Conservation (phyloP, 2,888 invertebrate genomes). For the Anaspis maculata region DNA sequence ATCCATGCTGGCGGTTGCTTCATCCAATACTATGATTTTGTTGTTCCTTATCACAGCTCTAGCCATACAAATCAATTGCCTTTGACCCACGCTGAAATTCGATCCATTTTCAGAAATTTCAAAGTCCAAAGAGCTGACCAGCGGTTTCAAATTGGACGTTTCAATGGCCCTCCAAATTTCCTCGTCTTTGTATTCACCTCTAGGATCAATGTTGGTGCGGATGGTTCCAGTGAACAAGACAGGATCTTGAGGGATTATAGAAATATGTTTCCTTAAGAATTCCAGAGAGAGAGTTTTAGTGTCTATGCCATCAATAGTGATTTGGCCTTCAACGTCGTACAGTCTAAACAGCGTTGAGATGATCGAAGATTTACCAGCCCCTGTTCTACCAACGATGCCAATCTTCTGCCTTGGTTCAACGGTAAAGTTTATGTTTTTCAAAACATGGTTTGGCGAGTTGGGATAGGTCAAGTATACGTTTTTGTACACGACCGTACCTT, state of each 20-base stretch:
- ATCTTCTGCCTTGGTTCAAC: conserved; percentile 62
- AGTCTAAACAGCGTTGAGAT: conserved; percentile 73
- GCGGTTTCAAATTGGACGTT: conserved; percentile 66
- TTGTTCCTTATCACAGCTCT: conserved; percentile 46
- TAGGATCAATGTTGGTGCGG: conserved; percentile 82
- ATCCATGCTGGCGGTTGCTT: conserved; percentile 51
- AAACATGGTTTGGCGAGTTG: conserved; percentile 56
- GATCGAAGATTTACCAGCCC: conserved; percentile 73
- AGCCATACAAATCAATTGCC: conserved; percentile 50
- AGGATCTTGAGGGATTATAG: conserved; percentile 81
- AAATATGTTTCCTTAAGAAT: conserved; percentile 63
- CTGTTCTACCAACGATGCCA: conserved; percentile 74
- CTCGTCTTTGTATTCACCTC: conserved; percentile 65
- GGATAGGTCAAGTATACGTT: conserved; percentile 61
- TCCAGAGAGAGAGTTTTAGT: conserved; percentile 63
- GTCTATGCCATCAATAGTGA: conserved; percentile 71
- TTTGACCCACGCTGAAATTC: conserved; percentile 46
- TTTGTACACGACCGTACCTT: conserved; percentile 50
- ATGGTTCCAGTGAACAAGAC: conserved; percentile 79
- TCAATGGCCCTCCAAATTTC: conserved; percentile 76
- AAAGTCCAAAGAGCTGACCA: conserved; percentile 51
- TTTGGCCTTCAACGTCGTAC: conserved; percentile 64
- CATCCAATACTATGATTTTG: conserved; percentile 48
- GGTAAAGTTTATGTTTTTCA: conserved; percentile 58
- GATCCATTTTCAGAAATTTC: conserved; percentile 15